phyloP scores from a whole-genome alignment of 1,140 invertebrate species.

The Trachelipus rathkii region DNA sequence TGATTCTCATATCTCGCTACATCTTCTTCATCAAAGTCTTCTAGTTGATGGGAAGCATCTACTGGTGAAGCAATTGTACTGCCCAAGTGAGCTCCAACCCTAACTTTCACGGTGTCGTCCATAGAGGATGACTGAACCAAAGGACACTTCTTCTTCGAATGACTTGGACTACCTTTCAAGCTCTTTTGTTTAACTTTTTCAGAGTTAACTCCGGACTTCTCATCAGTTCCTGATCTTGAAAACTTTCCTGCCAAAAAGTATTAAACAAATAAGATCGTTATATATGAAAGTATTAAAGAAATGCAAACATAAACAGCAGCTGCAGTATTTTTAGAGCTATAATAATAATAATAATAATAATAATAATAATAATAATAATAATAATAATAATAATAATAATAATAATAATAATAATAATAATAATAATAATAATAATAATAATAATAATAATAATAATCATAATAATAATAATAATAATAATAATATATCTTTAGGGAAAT shows the following conservation, averaged over 20 bases:
- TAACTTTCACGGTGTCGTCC: slow-evolving; percentile 19
- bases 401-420: not conserved
- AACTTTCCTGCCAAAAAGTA: not conserved
- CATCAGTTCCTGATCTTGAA: not conserved
- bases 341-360: no score
- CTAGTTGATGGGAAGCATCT: not conserved
- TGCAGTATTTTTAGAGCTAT: no score
- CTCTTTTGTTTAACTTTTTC: slow-evolving; percentile 5
- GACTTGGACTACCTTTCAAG: slow-evolving; percentile 21
- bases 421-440: not conserved
- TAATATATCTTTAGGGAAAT: not conserved
- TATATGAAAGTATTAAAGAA: no score
- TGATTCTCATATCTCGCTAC: slow-evolving; percentile 39
- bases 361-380: no score
- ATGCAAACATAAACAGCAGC: no score
- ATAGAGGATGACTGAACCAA: not conserved
- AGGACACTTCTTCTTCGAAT: not conserved
- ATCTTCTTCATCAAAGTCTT: slow-evolving; percentile 39
- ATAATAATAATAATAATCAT: not conserved
- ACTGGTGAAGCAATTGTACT: not conserved
- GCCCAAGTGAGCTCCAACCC: not conserved
- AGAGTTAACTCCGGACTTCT: not conserved
- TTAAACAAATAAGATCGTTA: no score
- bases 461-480: not conserved
- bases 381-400: no score